phyloP scores from a whole-genome alignment of 2,113 vertebrate genomes.

The Psilopogon haemacephalus region DNA sequence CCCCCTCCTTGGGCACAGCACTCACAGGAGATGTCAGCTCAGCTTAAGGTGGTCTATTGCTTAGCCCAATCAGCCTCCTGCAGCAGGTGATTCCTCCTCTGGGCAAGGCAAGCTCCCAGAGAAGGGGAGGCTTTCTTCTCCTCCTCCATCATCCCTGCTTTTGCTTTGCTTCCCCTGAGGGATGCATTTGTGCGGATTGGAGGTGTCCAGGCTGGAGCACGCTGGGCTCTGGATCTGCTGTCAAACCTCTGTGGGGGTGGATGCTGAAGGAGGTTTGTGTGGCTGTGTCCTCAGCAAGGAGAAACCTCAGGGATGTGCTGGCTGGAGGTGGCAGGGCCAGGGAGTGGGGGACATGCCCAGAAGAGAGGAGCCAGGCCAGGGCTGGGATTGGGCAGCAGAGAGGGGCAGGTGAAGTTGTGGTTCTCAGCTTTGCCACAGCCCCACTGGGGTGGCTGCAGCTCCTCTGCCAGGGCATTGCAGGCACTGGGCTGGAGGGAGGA shows the following conservation, averaged over 20 bases:
- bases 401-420: background rate
- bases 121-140: background rate
- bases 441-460: background rate
- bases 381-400: background rate
- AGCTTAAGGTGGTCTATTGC: background rate
- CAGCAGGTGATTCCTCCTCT: background rate
- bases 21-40: background rate
- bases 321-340: background rate
- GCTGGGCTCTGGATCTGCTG: background rate
- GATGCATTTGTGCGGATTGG: background rate
- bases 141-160: background rate
- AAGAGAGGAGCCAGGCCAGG: too few species aligned
- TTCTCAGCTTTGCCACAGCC: background rate
- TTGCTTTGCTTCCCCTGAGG: background rate
- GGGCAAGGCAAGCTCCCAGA: background rate
- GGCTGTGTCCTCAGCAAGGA: background rate
- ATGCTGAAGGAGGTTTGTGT: background rate
- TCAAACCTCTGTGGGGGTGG: background rate
- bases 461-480: background rate
- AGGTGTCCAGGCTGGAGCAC: background rate
- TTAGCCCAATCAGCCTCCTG: background rate
- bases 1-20: background rate
- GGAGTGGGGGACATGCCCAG: background rate
- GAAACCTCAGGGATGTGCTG: background rate
- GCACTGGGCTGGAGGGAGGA: background rate